Conservation (phyloP, 2,113 vertebrate species). For the Sinocyclocheilus rhinocerous region DNA sequence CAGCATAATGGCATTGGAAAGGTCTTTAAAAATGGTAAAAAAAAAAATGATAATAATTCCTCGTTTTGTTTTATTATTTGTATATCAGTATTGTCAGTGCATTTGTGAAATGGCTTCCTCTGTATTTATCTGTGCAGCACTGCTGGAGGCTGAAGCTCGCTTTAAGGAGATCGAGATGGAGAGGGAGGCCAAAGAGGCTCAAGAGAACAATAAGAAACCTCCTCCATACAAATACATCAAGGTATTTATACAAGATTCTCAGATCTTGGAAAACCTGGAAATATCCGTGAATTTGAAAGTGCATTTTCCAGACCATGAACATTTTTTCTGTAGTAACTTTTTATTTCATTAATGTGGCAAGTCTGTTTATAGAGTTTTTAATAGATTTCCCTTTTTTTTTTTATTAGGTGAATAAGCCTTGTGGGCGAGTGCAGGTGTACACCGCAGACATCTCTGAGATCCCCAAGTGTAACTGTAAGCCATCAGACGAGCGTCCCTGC, state of each 20-base stretch:
- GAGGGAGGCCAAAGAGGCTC: constrained; percentile 90
- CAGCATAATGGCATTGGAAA: constrained; percentile 91
- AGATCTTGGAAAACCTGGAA: not conserved
- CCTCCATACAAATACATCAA: constrained; percentile 96
- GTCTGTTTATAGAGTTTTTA: not conserved
- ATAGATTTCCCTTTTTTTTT: not conserved
- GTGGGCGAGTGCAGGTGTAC: constrained; percentile 91
- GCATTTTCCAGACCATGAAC: not conserved
- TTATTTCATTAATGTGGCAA: not conserved
- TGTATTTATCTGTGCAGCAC: constrained; percentile 71
- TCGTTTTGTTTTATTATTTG: not conserved
- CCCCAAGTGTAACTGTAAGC: constrained; percentile 98
- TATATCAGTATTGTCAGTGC: not conserved
- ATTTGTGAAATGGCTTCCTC: not conserved
- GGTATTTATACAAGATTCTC: constrained; percentile 63
- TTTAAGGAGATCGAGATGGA: constrained; percentile 91
- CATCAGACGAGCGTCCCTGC: constrained; percentile 88
- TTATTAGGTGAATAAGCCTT: constrained; percentile 90
- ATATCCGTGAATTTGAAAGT: not conserved
- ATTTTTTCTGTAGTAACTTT: not conserved
- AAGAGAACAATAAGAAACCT: constrained; percentile 92
- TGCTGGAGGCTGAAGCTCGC: constrained; percentile 90
- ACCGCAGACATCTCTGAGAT: constrained; percentile 95
- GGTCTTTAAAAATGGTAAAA: constrained; percentile 93
- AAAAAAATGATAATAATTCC: not conserved